Percentiles rank a stretch among this genome's conserved stretches.
These are phyloP conservation scores for Nautilus pompilius DNA, from an alignment of 1,140 invertebrate genomes.

Conservation along the genomic window DNA sequence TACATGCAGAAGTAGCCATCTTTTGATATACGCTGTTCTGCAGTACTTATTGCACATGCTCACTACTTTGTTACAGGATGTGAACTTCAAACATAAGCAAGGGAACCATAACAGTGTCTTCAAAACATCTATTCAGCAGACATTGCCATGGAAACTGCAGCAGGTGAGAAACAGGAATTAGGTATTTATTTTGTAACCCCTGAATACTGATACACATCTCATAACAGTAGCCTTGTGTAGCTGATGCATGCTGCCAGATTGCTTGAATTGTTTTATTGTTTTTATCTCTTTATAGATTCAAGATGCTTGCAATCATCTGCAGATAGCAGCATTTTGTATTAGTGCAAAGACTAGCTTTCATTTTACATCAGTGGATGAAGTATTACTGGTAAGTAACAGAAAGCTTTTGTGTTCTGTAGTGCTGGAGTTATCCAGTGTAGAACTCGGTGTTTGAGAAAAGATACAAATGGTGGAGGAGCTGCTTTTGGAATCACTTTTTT, in stretches of 20 bases:
- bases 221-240: no score
- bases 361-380: background rate
- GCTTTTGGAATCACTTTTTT: no score
- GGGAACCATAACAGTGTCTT: constrained; percentile 24
- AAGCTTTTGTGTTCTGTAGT: no score
- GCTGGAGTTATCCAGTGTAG: no score
- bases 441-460: no score
- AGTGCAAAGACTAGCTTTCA: background rate
- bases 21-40: background rate
- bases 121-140: constrained; percentile 22
- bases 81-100: constrained; percentile 36
- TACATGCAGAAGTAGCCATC: background rate
- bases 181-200: no score
- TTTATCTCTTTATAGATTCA: constrained; percentile 26
- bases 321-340: background rate
- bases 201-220: no score
- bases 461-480: no score
- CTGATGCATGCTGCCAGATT: no score
- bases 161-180: no score
- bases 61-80: constrained; percentile 18
- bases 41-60: background rate
- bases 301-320: constrained; percentile 85
- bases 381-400: background rate
- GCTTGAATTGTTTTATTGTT: no score
- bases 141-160: constrained; percentile 28